These are phyloP conservation scores for Pristionchus exspectatus DNA, from an alignment of 2,888 invertebrate genomes.

Conservation along the genomic window DNA sequence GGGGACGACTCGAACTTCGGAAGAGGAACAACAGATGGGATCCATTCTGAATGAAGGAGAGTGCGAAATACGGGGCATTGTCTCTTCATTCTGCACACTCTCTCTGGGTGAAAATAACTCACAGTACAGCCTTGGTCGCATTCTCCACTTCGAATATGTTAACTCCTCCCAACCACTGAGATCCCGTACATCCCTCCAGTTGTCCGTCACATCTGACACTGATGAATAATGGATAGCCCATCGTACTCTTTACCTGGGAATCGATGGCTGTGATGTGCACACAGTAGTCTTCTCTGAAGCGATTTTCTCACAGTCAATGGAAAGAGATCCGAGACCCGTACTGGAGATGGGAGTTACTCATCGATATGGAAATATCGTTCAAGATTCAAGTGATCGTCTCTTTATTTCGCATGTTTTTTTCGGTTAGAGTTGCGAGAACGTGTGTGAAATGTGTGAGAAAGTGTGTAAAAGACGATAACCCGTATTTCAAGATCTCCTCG, in stretches of 20 bases:
- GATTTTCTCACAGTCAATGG: slow-evolving; percentile 69
- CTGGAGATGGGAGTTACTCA: background rate
- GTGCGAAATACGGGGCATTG: background rate
- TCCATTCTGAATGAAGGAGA: slow-evolving; percentile 68
- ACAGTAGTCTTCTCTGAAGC: slow-evolving; percentile 63
- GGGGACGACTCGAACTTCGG: slow-evolving; percentile 71
- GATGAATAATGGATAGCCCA: background rate
- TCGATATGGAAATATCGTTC: background rate
- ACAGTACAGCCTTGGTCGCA: slow-evolving; percentile 74
- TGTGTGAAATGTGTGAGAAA: background rate
- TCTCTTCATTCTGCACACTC: background rate
- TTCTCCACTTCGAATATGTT: slow-evolving; percentile 76
- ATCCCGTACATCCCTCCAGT: slow-evolving; percentile 71
- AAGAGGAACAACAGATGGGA: slow-evolving; percentile 76
- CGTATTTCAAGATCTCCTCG: background rate
- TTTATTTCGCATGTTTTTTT: background rate
- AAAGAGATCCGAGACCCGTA: slow-evolving; percentile 54
- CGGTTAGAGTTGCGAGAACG: too few relatives aligned
- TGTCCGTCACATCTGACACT: slow-evolving; percentile 63
- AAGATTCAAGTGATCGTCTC: background rate
- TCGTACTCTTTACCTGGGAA: slow-evolving; percentile 56
- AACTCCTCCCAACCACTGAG: slow-evolving; percentile 76
- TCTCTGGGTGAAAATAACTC: slow-evolving; percentile 54
- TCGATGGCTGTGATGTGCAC: slow-evolving; percentile 66
- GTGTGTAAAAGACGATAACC: background rate